These are phyloP conservation scores for Mastomys natalensis DNA, from an alignment of 2,113 vertebrate genomes.

Conservation along the genomic window DNA sequence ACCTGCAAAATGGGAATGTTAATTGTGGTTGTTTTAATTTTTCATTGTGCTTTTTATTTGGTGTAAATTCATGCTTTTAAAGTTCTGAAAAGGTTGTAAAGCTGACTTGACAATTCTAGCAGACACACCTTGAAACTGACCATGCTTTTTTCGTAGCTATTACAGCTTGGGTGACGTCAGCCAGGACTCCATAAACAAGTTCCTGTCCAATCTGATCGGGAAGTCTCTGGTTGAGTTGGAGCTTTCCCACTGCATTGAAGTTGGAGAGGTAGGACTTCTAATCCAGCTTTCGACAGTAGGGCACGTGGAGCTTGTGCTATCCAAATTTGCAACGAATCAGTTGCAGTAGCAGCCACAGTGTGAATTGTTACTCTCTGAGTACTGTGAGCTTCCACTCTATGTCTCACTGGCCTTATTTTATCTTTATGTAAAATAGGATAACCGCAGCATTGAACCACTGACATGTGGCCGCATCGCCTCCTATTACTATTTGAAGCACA, in stretches of 20 bases:
- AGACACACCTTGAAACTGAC: conserved; percentile 49
- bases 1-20: neutral
- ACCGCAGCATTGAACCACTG: conserved; percentile 91
- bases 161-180: conserved; percentile 95
- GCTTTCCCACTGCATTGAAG: conserved; percentile 95
- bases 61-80: conserved; percentile 2
- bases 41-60: conserved; percentile 26
- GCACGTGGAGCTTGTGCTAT: neutral
- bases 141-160: conserved; percentile 90
- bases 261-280: conserved; percentile 92
- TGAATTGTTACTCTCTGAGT: conserved; percentile 34
- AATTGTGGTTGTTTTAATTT: neutral
- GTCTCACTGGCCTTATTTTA: conserved; percentile 30
- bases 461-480: conserved; percentile 95
- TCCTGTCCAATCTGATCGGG: conserved; percentile 94
- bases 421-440: conserved; percentile 88
- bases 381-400: neutral
- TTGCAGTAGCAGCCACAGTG: neutral
- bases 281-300: neutral
- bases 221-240: conserved; percentile 94
- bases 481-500: conserved; percentile 98
- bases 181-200: conserved; percentile 96
- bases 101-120: conserved; percentile 37
- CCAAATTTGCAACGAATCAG: neutral
- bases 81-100: conserved; percentile 24